Conservation (phyloP, 2,888 invertebrate species). For the Horisme vitalbata region DNA sequence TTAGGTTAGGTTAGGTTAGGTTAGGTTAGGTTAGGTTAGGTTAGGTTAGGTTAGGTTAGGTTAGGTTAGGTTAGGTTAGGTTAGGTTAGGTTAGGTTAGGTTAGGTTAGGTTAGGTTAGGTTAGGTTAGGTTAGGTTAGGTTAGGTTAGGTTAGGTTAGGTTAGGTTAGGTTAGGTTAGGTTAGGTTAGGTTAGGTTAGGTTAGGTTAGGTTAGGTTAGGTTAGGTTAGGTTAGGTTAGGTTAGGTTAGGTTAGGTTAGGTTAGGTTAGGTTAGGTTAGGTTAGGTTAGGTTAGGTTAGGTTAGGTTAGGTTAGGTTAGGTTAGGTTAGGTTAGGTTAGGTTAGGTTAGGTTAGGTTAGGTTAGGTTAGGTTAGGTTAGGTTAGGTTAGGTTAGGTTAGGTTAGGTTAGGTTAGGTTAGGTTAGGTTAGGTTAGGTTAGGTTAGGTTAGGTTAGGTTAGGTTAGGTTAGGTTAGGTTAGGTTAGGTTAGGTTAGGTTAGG, state of each 20-base stretch:
- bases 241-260: neutral
- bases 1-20: slow-evolving; percentile 4
- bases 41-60: neutral
- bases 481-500: neutral
- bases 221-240: neutral
- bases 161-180: neutral
- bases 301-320: neutral
- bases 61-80: neutral
- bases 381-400: neutral
- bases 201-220: neutral
- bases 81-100: neutral
- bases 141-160: neutral
- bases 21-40: slow-evolving; percentile 3
- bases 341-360: neutral
- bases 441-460: neutral
- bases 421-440: neutral
- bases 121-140: neutral
- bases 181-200: neutral
- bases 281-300: neutral
- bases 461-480: neutral
- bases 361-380: neutral
- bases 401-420: neutral
- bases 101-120: neutral
- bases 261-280: neutral
- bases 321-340: neutral